Conservation (phyloP, 2,113 vertebrate genomes). For the Prinia subflava region DNA sequence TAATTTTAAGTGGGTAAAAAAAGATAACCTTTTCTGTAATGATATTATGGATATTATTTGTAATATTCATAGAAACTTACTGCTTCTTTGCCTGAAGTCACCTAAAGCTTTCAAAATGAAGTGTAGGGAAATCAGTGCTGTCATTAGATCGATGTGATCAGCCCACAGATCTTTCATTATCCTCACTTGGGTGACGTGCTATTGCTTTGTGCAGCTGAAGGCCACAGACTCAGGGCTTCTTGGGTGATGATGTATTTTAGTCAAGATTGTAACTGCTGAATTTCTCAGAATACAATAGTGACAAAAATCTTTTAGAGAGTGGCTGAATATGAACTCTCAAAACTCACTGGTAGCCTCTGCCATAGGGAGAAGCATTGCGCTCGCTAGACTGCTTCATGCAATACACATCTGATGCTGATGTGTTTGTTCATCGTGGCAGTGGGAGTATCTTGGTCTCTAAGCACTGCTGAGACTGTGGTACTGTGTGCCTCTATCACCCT, state of each 20-base stretch:
- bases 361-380: background rate
- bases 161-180: background rate
- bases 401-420: background rate
- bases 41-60: background rate
- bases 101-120: background rate
- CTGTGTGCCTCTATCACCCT: background rate
- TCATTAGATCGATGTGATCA: background rate
- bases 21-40: background rate
- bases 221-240: background rate
- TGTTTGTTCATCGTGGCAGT: background rate
- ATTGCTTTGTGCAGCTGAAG: background rate
- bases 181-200: background rate
- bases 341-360: background rate
- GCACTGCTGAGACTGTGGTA: background rate
- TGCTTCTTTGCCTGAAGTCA: background rate
- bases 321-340: background rate
- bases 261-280: background rate
- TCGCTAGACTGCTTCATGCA: background rate
- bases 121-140: background rate
- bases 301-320: background rate
- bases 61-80: background rate
- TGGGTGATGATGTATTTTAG: background rate
- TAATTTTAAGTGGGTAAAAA: background rate
- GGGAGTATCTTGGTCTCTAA: background rate
- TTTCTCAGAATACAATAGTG: background rate